A percentile compares a stretch with the other conserved stretches of the same genome.
Evolutionary conservation across 2,797 vertebrate genomes (phyloP).

Genomic region (Mergus octosetaceus): DNA sequence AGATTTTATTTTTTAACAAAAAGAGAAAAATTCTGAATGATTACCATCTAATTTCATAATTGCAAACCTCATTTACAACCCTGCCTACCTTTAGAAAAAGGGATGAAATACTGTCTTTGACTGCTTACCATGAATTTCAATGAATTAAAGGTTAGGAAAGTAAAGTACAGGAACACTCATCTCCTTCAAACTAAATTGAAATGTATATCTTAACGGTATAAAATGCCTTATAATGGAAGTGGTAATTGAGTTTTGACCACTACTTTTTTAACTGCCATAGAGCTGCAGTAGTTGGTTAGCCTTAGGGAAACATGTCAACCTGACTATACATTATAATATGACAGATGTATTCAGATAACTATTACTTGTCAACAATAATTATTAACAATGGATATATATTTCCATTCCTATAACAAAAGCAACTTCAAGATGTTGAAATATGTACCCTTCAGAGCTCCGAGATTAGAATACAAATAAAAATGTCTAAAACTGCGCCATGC

Average conservation of each 20-base stretch:
- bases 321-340: slow-evolving; percentile 75
- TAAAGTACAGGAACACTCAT: slow-evolving; percentile 37
- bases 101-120: slow-evolving; percentile 47
- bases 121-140: slow-evolving; percentile 52
- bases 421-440: slow-evolving; percentile 77
- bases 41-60: slow-evolving; percentile 61
- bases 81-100: slow-evolving; percentile 64
- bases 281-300: slow-evolving; percentile 60
- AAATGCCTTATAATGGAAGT: slow-evolving; percentile 63
- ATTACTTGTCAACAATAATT: slow-evolving; percentile 80
- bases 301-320: slow-evolving; percentile 70
- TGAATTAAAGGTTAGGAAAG: slow-evolving; percentile 42
- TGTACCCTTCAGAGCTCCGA: slow-evolving; percentile 72
- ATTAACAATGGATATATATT: slow-evolving; percentile 81
- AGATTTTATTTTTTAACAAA: slow-evolving; percentile 62
- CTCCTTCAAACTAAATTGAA: slow-evolving; percentile 59
- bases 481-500: slow-evolving; percentile 71
- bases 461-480: slow-evolving; percentile 74
- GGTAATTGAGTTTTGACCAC: slow-evolving; percentile 66
- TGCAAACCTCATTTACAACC: slow-evolving; percentile 74
- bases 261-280: slow-evolving; percentile 60
- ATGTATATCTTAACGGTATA: slow-evolving; percentile 52
- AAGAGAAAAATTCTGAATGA: slow-evolving; percentile 56
- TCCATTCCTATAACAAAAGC: slow-evolving; percentile 81
- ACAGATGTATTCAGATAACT: slow-evolving; percentile 75